phyloP scores from a whole-genome alignment of 2,113 vertebrate genomes.

The Vulpes vulpes region DNA sequence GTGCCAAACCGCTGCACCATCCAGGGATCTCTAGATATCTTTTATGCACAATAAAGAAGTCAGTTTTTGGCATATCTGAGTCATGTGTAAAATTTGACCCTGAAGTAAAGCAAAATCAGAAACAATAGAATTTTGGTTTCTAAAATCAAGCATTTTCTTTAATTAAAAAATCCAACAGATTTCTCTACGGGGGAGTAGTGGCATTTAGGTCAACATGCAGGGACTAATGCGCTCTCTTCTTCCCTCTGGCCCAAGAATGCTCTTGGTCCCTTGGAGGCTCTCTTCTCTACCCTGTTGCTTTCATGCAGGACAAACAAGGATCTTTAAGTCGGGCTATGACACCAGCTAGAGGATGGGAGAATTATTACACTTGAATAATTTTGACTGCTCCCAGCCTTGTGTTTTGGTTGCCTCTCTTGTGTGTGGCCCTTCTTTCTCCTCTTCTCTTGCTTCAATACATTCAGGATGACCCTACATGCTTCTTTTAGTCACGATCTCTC shows the following conservation, averaged over 20 bases:
- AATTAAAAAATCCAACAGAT: background rate
- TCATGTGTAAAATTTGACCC: background rate
- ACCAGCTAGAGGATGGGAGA: background rate
- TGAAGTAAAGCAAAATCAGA: background rate
- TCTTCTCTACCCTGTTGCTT: background rate
- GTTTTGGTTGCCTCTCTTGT: background rate
- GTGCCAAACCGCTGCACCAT: too few species aligned
- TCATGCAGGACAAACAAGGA: fast-evolving
- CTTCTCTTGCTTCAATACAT: background rate
- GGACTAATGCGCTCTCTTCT: background rate
- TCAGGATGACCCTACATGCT: background rate
- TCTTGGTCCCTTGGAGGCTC: background rate
- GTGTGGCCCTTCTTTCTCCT: background rate
- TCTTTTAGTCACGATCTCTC: background rate
- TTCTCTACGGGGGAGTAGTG: background rate
- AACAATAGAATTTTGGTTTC: background rate
- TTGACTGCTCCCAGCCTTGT: background rate
- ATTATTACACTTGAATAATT: background rate
- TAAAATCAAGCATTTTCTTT: background rate
- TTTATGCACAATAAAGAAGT: background rate
- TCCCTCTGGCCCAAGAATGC: too few species aligned
- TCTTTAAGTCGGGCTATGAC: background rate
- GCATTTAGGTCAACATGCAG: background rate
- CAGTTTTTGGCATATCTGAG: background rate
- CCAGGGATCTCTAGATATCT: background rate